Evolutionary conservation across 1,140 invertebrate genomes (phyloP), one percentile per base, ranked within the genome.

Genomic region (Stegodyphus dumicola): DNA sequence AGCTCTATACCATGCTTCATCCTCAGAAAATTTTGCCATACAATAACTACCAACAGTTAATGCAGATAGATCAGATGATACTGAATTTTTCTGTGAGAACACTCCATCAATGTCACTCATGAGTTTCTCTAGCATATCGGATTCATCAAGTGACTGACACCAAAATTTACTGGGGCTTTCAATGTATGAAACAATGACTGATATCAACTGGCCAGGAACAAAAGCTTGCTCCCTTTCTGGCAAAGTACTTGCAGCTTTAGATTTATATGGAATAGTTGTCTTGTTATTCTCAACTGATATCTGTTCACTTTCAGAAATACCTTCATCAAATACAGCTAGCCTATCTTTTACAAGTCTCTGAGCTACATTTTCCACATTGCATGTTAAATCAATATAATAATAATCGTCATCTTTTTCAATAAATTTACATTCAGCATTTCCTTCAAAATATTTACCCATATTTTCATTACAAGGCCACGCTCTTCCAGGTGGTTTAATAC

Each of bases 1-100:
- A 2, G 95, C 95, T 87, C 96, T 91, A 88, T 96, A 96, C 95
- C 95, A 97, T 3, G 90, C 89, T 60, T 94, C 92, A 89, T 96
- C 94, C 1, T 93, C 93, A 0, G 93, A 93, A 89, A 94, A 96
- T 79, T 93, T 92, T 0, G 95, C 95, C 56, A 94, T 91, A 89
- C 95, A 96, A 1, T 94, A 88, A 1, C 93, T 92, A 7, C 93
- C 93, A 76, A 93, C 88, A 51, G 88, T 87, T 10, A 86, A 53
- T n/a, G 11, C 6, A 17, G 33, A 13, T 7, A 69, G 80, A 60
- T 10, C 13, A 15, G n/a, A 9, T 17, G 17, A 17, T 17, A 18
- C 15, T 17, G 7, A 10, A 52, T 33, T 60, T 4, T 15, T 15
- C 18, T 85, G 52, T 52, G 15, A 11, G 52, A 77, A 70, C 11